Evolutionary conservation across 2,797 vertebrate species (phyloP).

Genomic region (Lithobates pipiens): DNA sequence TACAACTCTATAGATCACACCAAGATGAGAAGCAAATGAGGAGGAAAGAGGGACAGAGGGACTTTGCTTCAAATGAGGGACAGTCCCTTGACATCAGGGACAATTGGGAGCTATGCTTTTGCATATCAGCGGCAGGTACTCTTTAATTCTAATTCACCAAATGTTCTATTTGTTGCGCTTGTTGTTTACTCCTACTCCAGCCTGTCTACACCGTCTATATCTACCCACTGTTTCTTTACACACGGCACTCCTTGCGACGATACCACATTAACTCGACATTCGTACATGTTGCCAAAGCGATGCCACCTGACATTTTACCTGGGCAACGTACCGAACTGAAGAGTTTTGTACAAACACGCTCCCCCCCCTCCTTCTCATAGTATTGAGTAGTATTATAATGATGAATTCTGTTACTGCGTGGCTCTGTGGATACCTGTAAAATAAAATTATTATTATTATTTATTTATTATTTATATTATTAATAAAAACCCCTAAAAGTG

Average conservation of each 20-base stretch:
- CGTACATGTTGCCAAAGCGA: slow-evolving; percentile 21
- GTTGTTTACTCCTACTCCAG: not conserved
- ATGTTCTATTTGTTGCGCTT: not conserved
- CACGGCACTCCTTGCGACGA: not conserved
- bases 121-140: not conserved
- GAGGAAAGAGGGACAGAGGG: too few species aligned
- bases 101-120: too few species aligned
- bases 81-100: too few species aligned
- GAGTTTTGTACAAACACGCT: too few species aligned
- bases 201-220: not conserved
- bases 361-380: not conserved
- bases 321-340: not conserved
- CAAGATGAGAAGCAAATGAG: too few species aligned
- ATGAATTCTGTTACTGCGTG: too few species aligned
- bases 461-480: too few species aligned
- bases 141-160: not conserved
- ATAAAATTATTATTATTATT: too few species aligned
- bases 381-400: not conserved
- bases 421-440: too few species aligned
- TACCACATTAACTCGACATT: not conserved
- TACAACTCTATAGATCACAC: too few species aligned
- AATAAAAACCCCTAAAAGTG: too few species aligned
- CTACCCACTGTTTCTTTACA: not conserved
- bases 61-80: too few species aligned
- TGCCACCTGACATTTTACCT: not conserved